These are phyloP conservation scores for Eupelmus urozonus DNA, from an alignment of 2,888 invertebrate genomes.

Conservation along the genomic window DNA sequence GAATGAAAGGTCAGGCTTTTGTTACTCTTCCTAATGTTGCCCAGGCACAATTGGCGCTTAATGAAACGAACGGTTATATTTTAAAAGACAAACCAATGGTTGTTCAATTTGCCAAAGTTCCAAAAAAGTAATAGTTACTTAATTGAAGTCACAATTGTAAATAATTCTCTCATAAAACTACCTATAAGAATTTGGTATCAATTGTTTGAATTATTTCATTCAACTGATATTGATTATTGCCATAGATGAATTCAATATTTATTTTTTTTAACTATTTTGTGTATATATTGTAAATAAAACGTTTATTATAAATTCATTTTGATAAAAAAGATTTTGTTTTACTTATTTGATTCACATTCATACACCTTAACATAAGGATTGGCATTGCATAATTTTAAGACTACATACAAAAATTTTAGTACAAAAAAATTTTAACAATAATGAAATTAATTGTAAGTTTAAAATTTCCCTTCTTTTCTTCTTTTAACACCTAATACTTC, in stretches of 20 bases:
- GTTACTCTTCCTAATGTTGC: conserved; percentile 87
- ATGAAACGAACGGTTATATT: conserved; percentile 92
- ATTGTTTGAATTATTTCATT: too few species aligned
- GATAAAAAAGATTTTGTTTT: conserved; percentile 13
- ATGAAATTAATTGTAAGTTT: not conserved
- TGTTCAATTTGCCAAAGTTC: conserved; percentile 87
- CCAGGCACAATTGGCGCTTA: conserved; percentile 86
- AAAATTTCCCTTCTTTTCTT: not conserved
- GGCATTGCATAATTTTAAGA: not conserved
- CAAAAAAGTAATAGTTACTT: conserved; percentile 62
- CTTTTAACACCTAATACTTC: not conserved
- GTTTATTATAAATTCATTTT: conserved; percentile 4
- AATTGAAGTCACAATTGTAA: conserved; percentile 35
- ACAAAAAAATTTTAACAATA: conserved; percentile 2
- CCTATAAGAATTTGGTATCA: not conserved
- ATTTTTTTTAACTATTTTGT: not conserved
- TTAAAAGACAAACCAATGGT: conserved; percentile 94
- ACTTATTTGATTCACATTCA: not conserved
- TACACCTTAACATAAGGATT: too few species aligned
- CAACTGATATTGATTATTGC: not conserved
- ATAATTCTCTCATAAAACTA: conserved; percentile 38
- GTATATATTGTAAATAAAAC: conserved; percentile 4
- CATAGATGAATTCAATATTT: not conserved
- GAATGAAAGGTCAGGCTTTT: conserved; percentile 98
- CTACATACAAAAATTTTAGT: conserved; percentile 11